Evolutionary conservation across 2,113 vertebrate genomes (phyloP), one percentile per base, ranked within the genome.

Genomic region (Muscicapa adusta): DNA sequence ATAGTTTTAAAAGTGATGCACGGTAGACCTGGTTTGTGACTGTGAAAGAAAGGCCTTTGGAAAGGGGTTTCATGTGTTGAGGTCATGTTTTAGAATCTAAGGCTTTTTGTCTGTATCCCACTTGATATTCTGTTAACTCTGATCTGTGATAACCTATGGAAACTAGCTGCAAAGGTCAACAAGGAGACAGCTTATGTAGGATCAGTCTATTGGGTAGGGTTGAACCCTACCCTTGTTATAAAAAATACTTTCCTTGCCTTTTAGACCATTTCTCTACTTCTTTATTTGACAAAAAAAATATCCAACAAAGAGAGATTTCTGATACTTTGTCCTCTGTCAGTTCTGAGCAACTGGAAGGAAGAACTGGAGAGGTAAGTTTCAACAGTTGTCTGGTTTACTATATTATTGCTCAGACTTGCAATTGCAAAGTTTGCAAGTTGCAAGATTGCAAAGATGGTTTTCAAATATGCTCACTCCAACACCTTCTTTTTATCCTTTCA

Each of bases 341-440:
- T 99, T 91, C 77, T 99, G 97, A 98, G 97, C 85, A 99, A 99
- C 97, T 99, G 99, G 99, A 98, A 98, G 85, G 98, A 98, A 57
- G 99, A 99, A 94, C 58, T 99, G 89, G 96, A 98, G 80, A 93
- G 98, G 98, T 99, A 91, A 96, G 96, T 84, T 88, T 89, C 60
- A 84, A 22, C 23, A 83, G 38, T 48, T 83, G 22, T 54, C 50
- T 2, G 1, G 16, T 54, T 86, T 33, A 11, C 73, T 34, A 4
- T 82, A 28, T 63, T 81, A 48, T 36, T 84, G 17, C 56, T 56
- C 40, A 81, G 36, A 34, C 19, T 45, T 24, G 25, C 7, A 65
- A 19, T 78, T 65, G 38, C 61, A 45, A 78, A 54, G 19, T 65
- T 65, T 65, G 61, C 38, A 54, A 34, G 48, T 45, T 45, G 50